A percentile compares a stretch with the other conserved stretches of the same genome.
Evolutionary conservation across 1,140 invertebrate genomes (phyloP).

Genomic region (Conus ventricosus): DNA sequence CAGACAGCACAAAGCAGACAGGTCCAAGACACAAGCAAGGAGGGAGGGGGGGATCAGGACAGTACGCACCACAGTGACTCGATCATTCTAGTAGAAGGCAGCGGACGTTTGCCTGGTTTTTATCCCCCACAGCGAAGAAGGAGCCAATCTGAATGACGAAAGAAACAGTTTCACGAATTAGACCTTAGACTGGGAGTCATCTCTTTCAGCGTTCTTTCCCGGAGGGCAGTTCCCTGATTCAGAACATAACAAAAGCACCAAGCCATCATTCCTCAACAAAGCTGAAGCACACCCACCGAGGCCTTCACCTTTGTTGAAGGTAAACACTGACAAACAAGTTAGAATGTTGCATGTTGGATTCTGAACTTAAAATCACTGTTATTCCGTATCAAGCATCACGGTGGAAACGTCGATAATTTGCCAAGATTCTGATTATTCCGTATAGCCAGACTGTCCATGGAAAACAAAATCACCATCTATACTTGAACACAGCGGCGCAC

Average conservation of each 20-base stretch:
- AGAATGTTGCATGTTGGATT: too few species aligned
- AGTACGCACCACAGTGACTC: conserved; percentile 47
- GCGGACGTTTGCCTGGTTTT: conserved; percentile 29
- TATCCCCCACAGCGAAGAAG: conserved; percentile 26
- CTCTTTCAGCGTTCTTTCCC: not conserved
- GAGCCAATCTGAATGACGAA: conserved; percentile 39
- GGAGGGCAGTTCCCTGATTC: not conserved
- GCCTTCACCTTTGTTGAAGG: not conserved
- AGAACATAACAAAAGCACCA: not conserved
- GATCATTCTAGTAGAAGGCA: conserved; percentile 44
- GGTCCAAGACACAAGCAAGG: not conserved
- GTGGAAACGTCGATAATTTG: too few species aligned
- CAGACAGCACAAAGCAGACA: not conserved
- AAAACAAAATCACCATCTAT: too few species aligned
- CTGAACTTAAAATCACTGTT: too few species aligned
- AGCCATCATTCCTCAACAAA: not conserved
- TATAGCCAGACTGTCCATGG: too few species aligned
- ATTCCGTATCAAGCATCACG: too few species aligned
- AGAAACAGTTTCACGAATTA: conserved; percentile 41
- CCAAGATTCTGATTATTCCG: too few species aligned
- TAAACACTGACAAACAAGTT: not conserved
- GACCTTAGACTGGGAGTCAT: not conserved
- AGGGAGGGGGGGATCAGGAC: not conserved
- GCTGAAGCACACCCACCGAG: too few species aligned
- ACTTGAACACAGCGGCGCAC: too few species aligned